phyloP scores from a whole-genome alignment of 2,888 invertebrate species.

The Gastrophysa polygoni region DNA sequence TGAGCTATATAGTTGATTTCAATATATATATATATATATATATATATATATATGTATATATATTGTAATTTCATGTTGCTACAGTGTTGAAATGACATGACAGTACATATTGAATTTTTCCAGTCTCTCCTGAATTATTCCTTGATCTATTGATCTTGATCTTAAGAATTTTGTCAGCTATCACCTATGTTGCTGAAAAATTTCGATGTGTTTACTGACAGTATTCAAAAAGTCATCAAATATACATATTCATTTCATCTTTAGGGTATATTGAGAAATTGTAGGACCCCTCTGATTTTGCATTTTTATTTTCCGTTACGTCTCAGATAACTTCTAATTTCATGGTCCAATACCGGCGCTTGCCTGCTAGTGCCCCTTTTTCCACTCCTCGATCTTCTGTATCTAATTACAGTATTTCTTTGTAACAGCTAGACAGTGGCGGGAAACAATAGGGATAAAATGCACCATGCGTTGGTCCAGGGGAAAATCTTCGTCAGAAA shows the following conservation, averaged over 20 bases:
- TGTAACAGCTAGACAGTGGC: slow-evolving; percentile 41
- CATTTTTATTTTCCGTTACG: slow-evolving; percentile 51
- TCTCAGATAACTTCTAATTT: slow-evolving; percentile 54
- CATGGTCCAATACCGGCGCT: slow-evolving; percentile 54
- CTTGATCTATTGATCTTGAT: too few species aligned
- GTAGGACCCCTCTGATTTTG: slow-evolving; percentile 40
- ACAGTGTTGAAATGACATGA: too few species aligned
- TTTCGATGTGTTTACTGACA: too few species aligned
- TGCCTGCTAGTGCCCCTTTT: slow-evolving; percentile 45
- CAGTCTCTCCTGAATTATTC: too few species aligned
- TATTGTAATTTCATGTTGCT: too few species aligned
- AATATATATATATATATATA: too few species aligned
- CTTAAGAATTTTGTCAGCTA: too few species aligned
- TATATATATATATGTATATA: too few species aligned
- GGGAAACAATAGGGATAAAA: not conserved
- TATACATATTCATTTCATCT: slow-evolving; percentile 30
- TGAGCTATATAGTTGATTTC: too few species aligned
- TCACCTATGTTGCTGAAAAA: too few species aligned
- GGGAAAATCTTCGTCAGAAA: too few species aligned
- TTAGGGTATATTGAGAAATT: slow-evolving; percentile 39
- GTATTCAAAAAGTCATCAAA: slow-evolving; percentile 15
- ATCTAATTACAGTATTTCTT: slow-evolving; percentile 57
- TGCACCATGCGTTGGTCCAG: not conserved
- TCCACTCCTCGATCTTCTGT: slow-evolving; percentile 53
- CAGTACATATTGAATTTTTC: too few species aligned